phyloP scores from a whole-genome alignment of 1,140 invertebrate species.

The Trachymyrmex septentrionalis region DNA sequence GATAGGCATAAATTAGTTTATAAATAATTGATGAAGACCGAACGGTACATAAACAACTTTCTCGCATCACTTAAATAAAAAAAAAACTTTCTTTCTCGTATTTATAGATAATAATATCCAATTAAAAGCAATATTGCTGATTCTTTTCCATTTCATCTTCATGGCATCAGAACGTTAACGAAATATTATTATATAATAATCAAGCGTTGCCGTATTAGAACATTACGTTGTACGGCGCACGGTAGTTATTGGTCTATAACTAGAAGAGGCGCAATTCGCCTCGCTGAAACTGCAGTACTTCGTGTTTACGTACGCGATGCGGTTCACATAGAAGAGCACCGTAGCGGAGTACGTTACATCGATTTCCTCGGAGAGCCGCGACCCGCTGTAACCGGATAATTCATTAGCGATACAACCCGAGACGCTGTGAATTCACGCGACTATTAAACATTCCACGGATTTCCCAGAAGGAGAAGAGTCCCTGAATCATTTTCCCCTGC shows the following conservation, averaged over 20 bases:
- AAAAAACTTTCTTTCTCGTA: too few relatives aligned
- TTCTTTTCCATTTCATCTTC: background rate
- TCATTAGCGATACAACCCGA: slow-evolving; percentile 64
- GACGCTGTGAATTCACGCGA: slow-evolving; percentile 42
- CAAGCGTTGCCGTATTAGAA: slow-evolving; percentile 24
- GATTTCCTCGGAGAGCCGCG: slow-evolving; percentile 66
- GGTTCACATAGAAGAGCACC: slow-evolving; percentile 47
- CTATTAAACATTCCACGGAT: slow-evolving; percentile 54
- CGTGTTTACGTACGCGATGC: slow-evolving; percentile 55
- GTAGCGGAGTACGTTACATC: slow-evolving; percentile 32
- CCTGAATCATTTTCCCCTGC: slow-evolving; percentile 55
- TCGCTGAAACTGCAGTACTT: slow-evolving; percentile 41
- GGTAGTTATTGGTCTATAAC: slow-evolving; percentile 16
- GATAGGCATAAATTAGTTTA: too few relatives aligned
- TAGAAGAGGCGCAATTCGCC: slow-evolving; percentile 40
- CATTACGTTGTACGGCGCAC: background rate
- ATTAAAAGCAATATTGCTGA: too few relatives aligned
- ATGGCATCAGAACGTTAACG: background rate
- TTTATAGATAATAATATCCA: too few relatives aligned
- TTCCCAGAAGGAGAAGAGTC: slow-evolving; percentile 30
- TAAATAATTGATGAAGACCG: too few relatives aligned
- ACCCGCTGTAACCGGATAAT: slow-evolving; percentile 60
- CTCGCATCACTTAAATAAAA: too few relatives aligned
- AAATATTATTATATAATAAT: slow-evolving; percentile 29
- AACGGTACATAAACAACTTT: too few relatives aligned